Percentiles rank a stretch among this genome's conserved stretches.
phyloP scores from a whole-genome alignment of 2,113 vertebrate species.

The Synchiropus splendidus region DNA sequence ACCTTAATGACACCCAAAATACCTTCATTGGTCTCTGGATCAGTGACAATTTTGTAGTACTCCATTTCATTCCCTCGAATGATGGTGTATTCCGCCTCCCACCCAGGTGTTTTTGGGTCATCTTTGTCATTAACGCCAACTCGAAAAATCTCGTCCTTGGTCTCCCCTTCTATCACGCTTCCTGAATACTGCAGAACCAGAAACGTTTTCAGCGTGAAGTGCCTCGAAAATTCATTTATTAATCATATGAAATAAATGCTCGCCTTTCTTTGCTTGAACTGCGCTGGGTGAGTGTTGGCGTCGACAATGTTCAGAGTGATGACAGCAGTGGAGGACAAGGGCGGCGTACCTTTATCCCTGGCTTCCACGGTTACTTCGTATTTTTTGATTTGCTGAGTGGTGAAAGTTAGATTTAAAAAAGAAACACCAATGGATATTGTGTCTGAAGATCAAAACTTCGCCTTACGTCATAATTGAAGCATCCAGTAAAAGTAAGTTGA shows the following conservation, averaged over 20 bases:
- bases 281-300: constrained; percentile 61
- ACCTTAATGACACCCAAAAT: constrained; percentile 72
- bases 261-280: constrained; percentile 40
- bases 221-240: too few species aligned
- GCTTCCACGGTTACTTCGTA: constrained; percentile 55
- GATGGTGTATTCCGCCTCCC: constrained; percentile 63
- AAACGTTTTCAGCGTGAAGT: constrained; percentile 2
- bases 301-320: constrained; percentile 56
- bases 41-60: constrained; percentile 61
- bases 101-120: constrained; percentile 54
- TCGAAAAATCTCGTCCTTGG: constrained; percentile 28
- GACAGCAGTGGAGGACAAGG: constrained; percentile 47
- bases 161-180: constrained; percentile 35
- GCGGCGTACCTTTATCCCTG: constrained; percentile 48
- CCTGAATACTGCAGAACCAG: constrained; percentile 39
- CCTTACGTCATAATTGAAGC: constrained; percentile 71
- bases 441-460: too few species aligned
- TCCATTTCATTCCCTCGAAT: constrained; percentile 57
- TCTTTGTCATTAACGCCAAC: constrained; percentile 67
- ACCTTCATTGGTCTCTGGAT: constrained; percentile 72
- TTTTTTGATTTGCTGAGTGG: constrained; percentile 46
- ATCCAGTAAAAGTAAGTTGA: constrained; percentile 52
- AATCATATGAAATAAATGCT: too few species aligned
- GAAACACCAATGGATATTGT: neutral
- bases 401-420: neutral